phyloP scores from a whole-genome alignment of 1,140 invertebrate species.

The Zaprionus camerounensis region DNA sequence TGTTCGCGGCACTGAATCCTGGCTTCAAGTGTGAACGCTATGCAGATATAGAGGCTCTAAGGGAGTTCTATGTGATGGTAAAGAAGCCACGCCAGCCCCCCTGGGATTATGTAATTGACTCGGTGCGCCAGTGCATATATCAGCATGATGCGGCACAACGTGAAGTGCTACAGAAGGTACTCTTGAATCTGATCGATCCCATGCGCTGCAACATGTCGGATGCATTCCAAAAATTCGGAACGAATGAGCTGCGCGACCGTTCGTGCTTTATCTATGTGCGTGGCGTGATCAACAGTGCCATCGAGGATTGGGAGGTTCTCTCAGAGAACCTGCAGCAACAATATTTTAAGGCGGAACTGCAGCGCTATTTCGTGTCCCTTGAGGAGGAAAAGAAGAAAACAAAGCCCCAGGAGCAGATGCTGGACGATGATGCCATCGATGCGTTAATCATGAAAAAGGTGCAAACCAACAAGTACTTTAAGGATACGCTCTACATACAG shows the following conservation, averaged over 20 bases:
- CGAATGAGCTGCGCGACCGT: conserved; percentile 42
- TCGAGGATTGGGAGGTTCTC: conserved; percentile 69
- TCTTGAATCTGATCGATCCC: conserved; percentile 35
- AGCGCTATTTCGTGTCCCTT: neutral
- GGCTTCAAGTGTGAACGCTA: conserved; percentile 61
- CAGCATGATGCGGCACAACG: conserved; percentile 33
- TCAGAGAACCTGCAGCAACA: conserved; percentile 38
- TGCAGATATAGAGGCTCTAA: conserved; percentile 65
- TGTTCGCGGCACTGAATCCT: conserved; percentile 56
- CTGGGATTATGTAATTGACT: conserved; percentile 58
- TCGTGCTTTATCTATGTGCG: conserved; percentile 63
- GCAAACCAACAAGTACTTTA: conserved; percentile 44
- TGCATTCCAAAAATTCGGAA: neutral
- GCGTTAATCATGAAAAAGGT: conserved; percentile 29
- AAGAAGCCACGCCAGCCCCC: conserved; percentile 70
- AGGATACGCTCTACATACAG: conserved; percentile 70
- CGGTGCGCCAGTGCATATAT: conserved; percentile 47
- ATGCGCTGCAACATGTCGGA: conserved; percentile 35
- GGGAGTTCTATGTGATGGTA: conserved; percentile 51
- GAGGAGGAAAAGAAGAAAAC: neutral
- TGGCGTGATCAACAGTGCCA: conserved; percentile 49
- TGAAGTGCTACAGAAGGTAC: conserved; percentile 33
- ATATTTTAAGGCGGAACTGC: conserved; percentile 52
- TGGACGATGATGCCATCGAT: neutral
- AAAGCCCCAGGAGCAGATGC: neutral